Evolutionary conservation across 2,113 vertebrate genomes (phyloP).

Genomic region (Pontoporia blainvillei): DNA sequence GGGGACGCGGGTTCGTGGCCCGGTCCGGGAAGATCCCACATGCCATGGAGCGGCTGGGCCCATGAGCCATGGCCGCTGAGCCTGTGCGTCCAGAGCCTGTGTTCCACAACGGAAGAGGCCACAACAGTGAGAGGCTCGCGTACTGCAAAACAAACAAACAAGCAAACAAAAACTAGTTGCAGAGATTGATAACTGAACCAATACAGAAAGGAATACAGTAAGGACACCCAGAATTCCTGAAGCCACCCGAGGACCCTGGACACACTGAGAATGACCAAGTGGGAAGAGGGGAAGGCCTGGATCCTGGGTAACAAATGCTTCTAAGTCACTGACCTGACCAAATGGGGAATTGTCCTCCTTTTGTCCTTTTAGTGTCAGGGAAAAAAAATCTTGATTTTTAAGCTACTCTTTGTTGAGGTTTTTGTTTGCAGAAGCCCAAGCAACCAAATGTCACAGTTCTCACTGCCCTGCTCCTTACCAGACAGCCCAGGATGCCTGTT

Average conservation of each 20-base stretch:
- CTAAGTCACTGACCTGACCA: not conserved
- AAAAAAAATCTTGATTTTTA: not conserved
- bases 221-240: not conserved
- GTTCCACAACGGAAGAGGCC: too few relatives aligned
- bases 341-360: not conserved
- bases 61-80: too few relatives aligned
- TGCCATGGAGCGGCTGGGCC: too few relatives aligned
- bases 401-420: not conserved
- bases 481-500: not conserved
- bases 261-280: not conserved
- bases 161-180: not conserved
- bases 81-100: too few relatives aligned
- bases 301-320: not conserved
- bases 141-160: too few relatives aligned
- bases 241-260: not conserved
- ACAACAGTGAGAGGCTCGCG: too few relatives aligned
- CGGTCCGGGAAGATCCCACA: too few relatives aligned
- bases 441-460: not conserved
- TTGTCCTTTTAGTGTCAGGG: not conserved
- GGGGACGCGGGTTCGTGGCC: too few relatives aligned
- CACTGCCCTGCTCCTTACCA: not conserved
- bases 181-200: not conserved
- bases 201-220: not conserved
- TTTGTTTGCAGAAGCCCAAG: not conserved
- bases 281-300: not conserved